Base-by-base conservation (phyloP, 92 coral and sea anemone genomes). In the Palythoa caribaeorum region DNA sequence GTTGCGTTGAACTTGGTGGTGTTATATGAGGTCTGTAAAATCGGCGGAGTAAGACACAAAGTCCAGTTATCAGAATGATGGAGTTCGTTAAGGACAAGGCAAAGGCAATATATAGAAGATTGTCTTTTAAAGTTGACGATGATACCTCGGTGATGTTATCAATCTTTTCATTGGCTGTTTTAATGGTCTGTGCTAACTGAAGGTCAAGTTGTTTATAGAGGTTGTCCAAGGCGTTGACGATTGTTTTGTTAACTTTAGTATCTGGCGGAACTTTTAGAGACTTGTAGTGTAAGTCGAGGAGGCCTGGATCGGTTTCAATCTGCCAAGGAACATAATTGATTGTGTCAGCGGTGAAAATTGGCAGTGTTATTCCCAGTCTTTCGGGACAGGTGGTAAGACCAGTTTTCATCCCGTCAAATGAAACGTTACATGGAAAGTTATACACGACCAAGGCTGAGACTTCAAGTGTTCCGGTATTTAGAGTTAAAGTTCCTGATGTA, bases 401-500 rank as follows among this genome's bases (percentile, higher is more conserved):
- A 66, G 72, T 66, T 66, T 66, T 66, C 72, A 66, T 66, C 13
- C 72, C 37, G 12, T 66, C 39, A 28, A 66, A 66, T 66, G 37
- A 66, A 11, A 66, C 38, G 37, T 66, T 66, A 66, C 37, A 66
- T 28, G 72, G 11, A 21, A 66, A 66, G 2, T 66, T 66, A 19
- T 66, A 66, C 8, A 66, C 37, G 72, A 66, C 71, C 72, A 66
- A 5, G 6, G 72, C 38, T 66, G 72, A 66, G 7, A 66, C 1
- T 20, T 20, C 72, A n/a, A 66, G 72, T 66, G 72, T 66, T 66
- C 72, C 72, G 38, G 11, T 66, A 66, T 66, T 66, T 66, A 66
- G n/a, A 12, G 28, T 66, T 21, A 74, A 74, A 39, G 79, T 74
- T 74, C 79, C 79, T 74, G 55, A 39, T 9, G 55, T 74, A 39